Evolutionary conservation across 2,888 invertebrate genomes (phyloP).

Genomic region (Pseudococcus jackbeardsleyi): DNA sequence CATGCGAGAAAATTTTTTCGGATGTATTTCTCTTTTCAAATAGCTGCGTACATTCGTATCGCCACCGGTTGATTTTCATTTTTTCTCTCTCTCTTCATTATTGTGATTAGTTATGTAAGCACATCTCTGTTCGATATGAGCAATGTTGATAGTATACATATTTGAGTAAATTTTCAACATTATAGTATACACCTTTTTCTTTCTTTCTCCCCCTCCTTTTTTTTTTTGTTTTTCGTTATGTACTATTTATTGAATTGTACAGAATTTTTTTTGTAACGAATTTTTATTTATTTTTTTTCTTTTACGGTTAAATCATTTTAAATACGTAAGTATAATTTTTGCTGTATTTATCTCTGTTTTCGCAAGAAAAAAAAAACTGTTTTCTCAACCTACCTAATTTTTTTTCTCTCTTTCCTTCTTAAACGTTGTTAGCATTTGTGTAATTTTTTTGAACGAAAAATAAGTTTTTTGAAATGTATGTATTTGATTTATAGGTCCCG

Average conservation of each 20-base stretch:
- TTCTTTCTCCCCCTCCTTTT: background rate
- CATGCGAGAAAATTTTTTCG: background rate
- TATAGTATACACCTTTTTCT: conserved; percentile 17
- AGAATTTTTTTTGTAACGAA: conserved; percentile 39
- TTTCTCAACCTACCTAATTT: background rate
- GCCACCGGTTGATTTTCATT: conserved; percentile 17
- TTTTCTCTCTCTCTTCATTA: background rate
- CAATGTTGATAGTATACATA: conserved; percentile 32
- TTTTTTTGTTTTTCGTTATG: conserved; percentile 11
- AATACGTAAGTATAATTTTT: conserved; percentile 4
- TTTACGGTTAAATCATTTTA: conserved; percentile 5
- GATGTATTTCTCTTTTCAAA: background rate
- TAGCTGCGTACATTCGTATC: background rate
- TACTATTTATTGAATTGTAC: conserved; percentile 24
- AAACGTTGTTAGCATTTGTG: background rate
- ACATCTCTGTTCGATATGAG: conserved; percentile 27
- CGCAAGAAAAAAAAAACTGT: background rate
- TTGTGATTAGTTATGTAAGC: conserved; percentile 38
- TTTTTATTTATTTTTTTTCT: conserved; percentile 27
- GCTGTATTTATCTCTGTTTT: background rate
- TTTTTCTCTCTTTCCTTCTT: background rate
- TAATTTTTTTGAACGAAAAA: background rate
- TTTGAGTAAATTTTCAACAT: conserved; percentile 7
- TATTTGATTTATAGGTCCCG: background rate
- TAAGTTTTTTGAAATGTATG: background rate